These are phyloP conservation scores for Lagocephalus sceleratus DNA, from an alignment of 2,797 vertebrate species.

Conservation along the genomic window DNA sequence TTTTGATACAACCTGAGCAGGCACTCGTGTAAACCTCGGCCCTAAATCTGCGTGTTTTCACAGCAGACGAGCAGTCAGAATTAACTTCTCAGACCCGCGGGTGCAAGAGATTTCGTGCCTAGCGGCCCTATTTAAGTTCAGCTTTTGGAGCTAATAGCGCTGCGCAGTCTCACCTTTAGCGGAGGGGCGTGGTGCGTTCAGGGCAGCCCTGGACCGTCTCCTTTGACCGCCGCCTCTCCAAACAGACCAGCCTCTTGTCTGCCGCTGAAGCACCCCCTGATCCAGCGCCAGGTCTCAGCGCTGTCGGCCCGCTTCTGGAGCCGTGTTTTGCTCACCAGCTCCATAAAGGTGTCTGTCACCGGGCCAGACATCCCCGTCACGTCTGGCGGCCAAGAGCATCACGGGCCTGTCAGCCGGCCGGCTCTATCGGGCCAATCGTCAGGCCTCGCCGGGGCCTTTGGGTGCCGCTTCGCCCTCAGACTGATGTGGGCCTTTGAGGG, in stretches of 20 bases:
- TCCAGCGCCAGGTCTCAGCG: slow-evolving; percentile 40
- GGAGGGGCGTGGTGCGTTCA: slow-evolving; percentile 34
- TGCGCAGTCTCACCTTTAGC: slow-evolving; percentile 28
- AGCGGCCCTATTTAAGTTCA: no score
- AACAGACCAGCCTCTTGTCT: slow-evolving; percentile 66
- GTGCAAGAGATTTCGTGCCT: not conserved
- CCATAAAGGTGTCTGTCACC: slow-evolving; percentile 61
- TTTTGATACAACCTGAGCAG: not conserved
- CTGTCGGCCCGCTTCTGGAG: slow-evolving; percentile 30
- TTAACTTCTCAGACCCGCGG: no score
- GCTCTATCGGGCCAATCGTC: slow-evolving; percentile 21
- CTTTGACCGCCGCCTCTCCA: slow-evolving; percentile 50
- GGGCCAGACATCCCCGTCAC: slow-evolving; percentile 39
- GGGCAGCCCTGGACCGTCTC: slow-evolving; percentile 30
- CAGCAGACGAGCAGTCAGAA: no score
- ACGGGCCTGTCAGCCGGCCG: slow-evolving; percentile 29
- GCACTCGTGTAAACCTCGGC: not conserved
- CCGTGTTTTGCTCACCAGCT: slow-evolving; percentile 45
- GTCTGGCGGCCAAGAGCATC: slow-evolving; percentile 38
- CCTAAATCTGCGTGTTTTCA: not conserved
- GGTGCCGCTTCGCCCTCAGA: slow-evolving; percentile 21
- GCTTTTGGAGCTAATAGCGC: slow-evolving; percentile 1
- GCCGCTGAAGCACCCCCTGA: slow-evolving; percentile 51
- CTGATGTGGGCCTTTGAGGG: slow-evolving; percentile 48
- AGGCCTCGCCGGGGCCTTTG: slow-evolving; percentile 26